A percentile compares a stretch with the other conserved stretches of the same genome.
These are phyloP conservation scores for Montipora foliosa DNA, from an alignment of 64 coral and sea anemone species.

Conservation along the genomic window DNA sequence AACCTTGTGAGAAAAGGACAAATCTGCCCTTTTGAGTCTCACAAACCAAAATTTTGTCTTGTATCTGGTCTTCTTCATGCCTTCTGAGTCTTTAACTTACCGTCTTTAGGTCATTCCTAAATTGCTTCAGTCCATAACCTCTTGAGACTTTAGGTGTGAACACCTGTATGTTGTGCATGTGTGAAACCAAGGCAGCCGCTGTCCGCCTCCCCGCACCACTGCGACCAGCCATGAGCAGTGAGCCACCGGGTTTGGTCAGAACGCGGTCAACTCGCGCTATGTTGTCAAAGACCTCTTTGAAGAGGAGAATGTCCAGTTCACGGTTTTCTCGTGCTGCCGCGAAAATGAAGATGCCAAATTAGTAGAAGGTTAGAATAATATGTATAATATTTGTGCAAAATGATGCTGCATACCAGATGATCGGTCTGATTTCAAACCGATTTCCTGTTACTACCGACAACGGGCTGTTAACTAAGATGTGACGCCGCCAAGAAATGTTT, in stretches of 20 bases:
- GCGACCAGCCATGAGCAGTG: constrained; percentile 96
- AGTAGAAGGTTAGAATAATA: neutral
- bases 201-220: constrained; percentile 98
- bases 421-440: too few relatives aligned
- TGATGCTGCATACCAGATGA: too few relatives aligned
- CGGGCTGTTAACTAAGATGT: too few relatives aligned
- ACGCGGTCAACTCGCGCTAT: constrained; percentile 94
- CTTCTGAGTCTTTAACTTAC: constrained; percentile 25
- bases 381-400: neutral
- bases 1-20: too few relatives aligned
- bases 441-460: too few relatives aligned
- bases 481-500: too few relatives aligned
- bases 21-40: too few relatives aligned
- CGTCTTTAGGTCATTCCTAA: constrained; percentile 94
- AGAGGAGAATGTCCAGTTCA: constrained; percentile 95
- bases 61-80: too few relatives aligned
- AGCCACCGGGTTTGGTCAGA: constrained; percentile 91
- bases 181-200: constrained; percentile 94
- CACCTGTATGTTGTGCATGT: constrained; percentile 96
- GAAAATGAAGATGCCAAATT: neutral
- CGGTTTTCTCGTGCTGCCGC: constrained; percentile 93
- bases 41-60: too few relatives aligned
- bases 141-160: constrained; percentile 95
- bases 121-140: constrained; percentile 93
- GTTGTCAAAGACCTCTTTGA: constrained; percentile 97